These are phyloP conservation scores for Nematostella vectensis DNA, from an alignment of 92 coral and sea anemone genomes.

Conservation along the genomic window DNA sequence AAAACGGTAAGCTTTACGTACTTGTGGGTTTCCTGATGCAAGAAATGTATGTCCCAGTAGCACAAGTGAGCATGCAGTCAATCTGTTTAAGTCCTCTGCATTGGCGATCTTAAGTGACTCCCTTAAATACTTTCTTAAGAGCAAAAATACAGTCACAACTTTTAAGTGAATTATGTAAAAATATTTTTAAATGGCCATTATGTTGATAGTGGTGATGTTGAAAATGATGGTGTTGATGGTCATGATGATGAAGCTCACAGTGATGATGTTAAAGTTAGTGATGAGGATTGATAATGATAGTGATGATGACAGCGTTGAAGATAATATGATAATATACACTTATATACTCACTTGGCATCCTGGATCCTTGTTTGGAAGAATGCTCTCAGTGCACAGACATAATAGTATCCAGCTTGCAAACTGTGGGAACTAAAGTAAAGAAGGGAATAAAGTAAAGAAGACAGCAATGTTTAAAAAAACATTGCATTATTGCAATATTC, in stretches of 20 bases:
- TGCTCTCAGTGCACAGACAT: conserved; percentile 69
- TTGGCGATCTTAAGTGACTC: conserved; percentile 89
- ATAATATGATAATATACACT: too few species aligned
- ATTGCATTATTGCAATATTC: too few species aligned
- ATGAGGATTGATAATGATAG: too few species aligned
- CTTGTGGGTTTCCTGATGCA: conserved; percentile 81
- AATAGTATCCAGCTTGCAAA: conserved; percentile 81
- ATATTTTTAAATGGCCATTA: too few species aligned
- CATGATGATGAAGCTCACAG: too few species aligned
- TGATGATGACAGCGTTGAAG: too few species aligned
- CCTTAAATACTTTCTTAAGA: conserved; percentile 65
- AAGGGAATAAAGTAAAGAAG: neutral
- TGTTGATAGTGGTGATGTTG: too few species aligned
- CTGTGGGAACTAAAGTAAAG: conserved; percentile 63
- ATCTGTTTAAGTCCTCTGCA: conserved; percentile 81
- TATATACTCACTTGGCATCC: conserved; percentile 93
- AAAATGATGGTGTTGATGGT: too few species aligned
- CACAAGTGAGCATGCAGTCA: conserved; percentile 89
- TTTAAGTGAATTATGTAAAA: too few species aligned
- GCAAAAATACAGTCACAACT: neutral
- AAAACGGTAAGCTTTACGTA: too few species aligned
- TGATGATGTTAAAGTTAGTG: too few species aligned
- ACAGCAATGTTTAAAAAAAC: too few species aligned
- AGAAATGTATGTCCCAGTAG: conserved; percentile 86
- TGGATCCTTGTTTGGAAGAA: conserved; percentile 77